A percentile compares a stretch with the other conserved stretches of the same genome.
Conservation (phyloP, 2,113 vertebrate species). For the Rhineura floridana region DNA sequence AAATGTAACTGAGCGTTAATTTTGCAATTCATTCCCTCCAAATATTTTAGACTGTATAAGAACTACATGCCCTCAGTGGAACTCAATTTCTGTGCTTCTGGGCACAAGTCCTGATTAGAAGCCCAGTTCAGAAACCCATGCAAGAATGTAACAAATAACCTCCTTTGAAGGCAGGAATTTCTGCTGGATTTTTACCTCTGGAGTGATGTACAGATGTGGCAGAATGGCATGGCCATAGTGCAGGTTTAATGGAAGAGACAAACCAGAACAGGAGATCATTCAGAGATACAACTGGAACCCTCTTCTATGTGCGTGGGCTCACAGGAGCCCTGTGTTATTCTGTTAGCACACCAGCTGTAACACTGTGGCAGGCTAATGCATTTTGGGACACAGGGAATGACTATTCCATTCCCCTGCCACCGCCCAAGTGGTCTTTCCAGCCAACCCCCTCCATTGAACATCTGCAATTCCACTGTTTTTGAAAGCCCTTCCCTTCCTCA, state of each 20-base stretch:
- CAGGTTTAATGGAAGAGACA: neutral
- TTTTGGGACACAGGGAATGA: neutral
- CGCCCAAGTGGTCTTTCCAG: neutral
- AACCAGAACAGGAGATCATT: neutral
- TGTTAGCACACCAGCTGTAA: neutral
- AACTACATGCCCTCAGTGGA: neutral
- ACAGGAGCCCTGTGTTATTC: neutral
- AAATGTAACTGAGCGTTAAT: neutral
- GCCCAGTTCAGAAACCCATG: neutral
- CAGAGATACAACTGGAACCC: neutral
- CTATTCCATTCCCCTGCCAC: neutral
- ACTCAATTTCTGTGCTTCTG: neutral
- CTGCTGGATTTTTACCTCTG: neutral
- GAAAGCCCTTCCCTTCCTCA: neutral
- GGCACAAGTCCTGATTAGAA: neutral
- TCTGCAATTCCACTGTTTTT: neutral
- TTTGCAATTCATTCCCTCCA: neutral
- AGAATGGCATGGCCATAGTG: too few species aligned
- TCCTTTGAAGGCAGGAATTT: neutral
- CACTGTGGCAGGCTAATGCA: neutral
- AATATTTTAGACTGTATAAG: neutral
- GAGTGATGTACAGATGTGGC: neutral
- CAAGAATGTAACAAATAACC: too few species aligned
- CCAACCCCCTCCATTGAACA: neutral
- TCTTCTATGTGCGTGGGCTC: neutral